Evolutionary conservation across 64 coral and sea anemone species (phyloP).

Genomic region (Montipora foliosa): DNA sequence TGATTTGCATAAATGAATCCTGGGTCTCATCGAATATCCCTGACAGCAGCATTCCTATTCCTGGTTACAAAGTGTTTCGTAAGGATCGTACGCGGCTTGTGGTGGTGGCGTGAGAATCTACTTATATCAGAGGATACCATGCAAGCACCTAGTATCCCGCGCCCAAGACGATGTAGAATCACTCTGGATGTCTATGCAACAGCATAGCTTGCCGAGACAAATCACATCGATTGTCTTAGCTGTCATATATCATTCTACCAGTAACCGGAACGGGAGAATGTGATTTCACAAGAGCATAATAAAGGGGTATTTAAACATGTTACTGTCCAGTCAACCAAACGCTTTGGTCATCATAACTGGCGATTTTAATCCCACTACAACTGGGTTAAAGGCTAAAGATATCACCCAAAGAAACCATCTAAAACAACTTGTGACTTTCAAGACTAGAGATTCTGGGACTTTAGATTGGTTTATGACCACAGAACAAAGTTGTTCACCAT

Average conservation of each 20-base stretch:
- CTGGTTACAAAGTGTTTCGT: conserved; percentile 45
- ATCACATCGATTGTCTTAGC: conserved; percentile 1
- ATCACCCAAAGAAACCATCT: conserved; percentile 23
- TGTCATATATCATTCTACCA: background rate
- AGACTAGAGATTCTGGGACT: conserved; percentile 15
- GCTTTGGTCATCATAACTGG: conserved; percentile 38
- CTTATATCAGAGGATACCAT: conserved; percentile 56
- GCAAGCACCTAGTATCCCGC: conserved; percentile 34
- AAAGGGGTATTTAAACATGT: background rate
- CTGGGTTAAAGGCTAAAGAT: conserved; percentile 50
- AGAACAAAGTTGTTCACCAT: conserved; percentile 45
- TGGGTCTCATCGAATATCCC: conserved; percentile 22
- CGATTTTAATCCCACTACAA: conserved; percentile 24
- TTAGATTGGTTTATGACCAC: conserved; percentile 38
- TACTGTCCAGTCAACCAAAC: conserved; percentile 34
- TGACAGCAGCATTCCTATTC: conserved; percentile 27
- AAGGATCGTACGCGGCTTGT: conserved; percentile 20
- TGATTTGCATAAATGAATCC: conserved; percentile 43
- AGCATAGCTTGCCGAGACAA: conserved; percentile 24
- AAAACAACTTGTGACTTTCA: conserved; percentile 48
- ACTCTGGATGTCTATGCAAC: conserved; percentile 48
- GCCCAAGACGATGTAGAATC: conserved; percentile 31
- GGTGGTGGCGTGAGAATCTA: conserved; percentile 31
- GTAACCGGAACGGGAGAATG: conserved; percentile 11
- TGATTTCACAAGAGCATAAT: conserved; percentile 1